Evolutionary conservation across 2,113 vertebrate species (phyloP), one percentile per base, ranked within the genome.

Genomic region (Thunnus thynnus): DNA sequence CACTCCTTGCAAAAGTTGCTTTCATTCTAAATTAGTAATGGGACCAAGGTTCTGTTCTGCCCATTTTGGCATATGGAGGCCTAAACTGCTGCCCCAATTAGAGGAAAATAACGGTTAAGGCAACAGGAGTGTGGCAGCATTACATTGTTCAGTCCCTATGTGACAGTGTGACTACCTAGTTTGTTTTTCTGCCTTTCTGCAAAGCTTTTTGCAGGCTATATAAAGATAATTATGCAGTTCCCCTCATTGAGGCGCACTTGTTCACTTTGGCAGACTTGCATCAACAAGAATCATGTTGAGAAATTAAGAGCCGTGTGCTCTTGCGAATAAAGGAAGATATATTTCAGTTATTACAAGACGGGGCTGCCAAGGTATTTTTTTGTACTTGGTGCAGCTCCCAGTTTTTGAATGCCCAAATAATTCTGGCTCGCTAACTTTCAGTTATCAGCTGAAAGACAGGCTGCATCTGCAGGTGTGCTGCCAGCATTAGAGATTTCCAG

Each of bases 401-500:
- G 76, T 80, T 74, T 76, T 13, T 57, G 65, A 75, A 6, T 76
- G 41, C 78, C 50, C 48, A 61, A 72, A 51, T 78, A 62, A 54
- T 87, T 81, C 62, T 87, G 79, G 73, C 83, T 17, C 17, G 44
- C 57, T 65, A 55, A 81, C 68, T 72, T 82, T 60, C 3, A 64
- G 47, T 83, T 82, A 85, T 88, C 86, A 86, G 78, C 80, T 68
- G 67, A 80, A 75, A 87, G 54, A 62, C 82, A 67, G 71, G 55
- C 73, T 41, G n/a, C 72, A 64, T 70, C 46, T 74, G 72, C 70
- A 81, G 77, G 65, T 76, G 65, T 20, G 54, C 63, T 85, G 80
- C 76, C 81, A 88, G 71, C 60, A 5, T 20, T 17, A 55, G 16
- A 56, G 72, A 79, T 83, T 81, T 79, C 48, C 36, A 55, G 30